Base-by-base conservation (phyloP, 1,140 invertebrate species). In the Drosophila kanapiae region DNA sequence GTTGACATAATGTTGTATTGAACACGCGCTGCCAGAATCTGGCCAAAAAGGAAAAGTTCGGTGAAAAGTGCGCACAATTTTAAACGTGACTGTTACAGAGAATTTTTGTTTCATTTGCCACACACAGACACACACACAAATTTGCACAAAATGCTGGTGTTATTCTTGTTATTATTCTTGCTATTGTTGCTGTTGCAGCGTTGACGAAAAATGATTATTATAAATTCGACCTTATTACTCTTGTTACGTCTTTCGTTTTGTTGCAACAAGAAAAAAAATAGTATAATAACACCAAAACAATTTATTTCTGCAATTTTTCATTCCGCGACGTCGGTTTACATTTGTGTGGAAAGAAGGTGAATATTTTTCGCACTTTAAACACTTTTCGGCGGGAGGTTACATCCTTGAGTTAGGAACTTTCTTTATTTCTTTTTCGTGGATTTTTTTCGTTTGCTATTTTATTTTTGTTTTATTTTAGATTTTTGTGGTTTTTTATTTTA, bases 221-320 rank as follows among this genome's bases (percentile, higher is more conserved):
- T 88, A 90, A 88, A 90, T 90, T 78, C 85, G 84, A 88, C 84
- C 84, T 88, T 88, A 90, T 88, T 88, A 88, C 84, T 88, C 85
- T 88, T 88, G 84, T 88, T 88, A 88, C 84, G 90, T 84, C 77
- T 74, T 90, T 88, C 84, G 80, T 75, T 80, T 51, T 79, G 63
- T 47, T 70, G 67, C 70, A 60, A 67, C 47, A 56, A 53, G 51
- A 54, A 51, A 67, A 42, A 33, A 70, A 6, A 33, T 29, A 27
- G 47, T 48, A 69, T 48, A 54, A 54, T 33, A 69, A 59, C 65
- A 72, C 67, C 67, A 72, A 59, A 74, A 74, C 67, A 51, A 74
- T 72, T 74, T 74, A 72, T 74, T 37, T 72, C n/a, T 51, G 70
- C 70, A 43, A 74, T 74, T 72, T 72, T 59, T 59, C 68, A 49